Evolutionary conservation across 2,888 invertebrate species (phyloP), one percentile per base, ranked within the genome.

Genomic region (Lasioglossum lativentre): DNA sequence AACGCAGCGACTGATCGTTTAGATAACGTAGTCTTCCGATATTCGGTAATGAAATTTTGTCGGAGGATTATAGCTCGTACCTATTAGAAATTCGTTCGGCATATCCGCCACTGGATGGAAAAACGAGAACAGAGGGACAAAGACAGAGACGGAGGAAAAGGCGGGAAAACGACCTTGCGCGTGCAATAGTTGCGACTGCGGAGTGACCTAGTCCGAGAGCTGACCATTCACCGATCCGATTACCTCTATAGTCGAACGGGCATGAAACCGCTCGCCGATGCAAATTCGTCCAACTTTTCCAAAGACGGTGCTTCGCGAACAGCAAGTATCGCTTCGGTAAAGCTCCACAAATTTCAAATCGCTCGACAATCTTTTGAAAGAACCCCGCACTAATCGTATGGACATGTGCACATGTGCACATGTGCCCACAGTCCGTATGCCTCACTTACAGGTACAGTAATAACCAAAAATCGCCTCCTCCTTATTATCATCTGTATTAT

Each of bases 181-280:
- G 82, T 91, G 86, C 86, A 91, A 92, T 90, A 92, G 91, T 90
- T 66, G 92, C 89, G 89, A 87, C 88, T 88, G 89, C 86, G 76
- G 88, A 90, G 85, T 93, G 93, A 93, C 93, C 93, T 90, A 93
- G 92, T 93, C 89, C 84, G 85, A 86, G 76, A 86, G 76, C 87
- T 86, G 89, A 92, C 93, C 92, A 92, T 93, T 93, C 93, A 92
- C 93, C 92, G 91, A 91, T 90, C 87, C 79, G 89, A 89, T 91
- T 89, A 88, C 87, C 81, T 88, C 81, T 79, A 88, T 34, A 66
- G 66, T 66, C 66, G 16, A 78, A 70, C 66, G 30, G 70, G 70
- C 16, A 79, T 80, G 34, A 66, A 66, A 34, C 30, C 66, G 34
- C 34, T 30, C 30, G 63, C 30, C 66, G 66, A 66, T 34, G 66